These are phyloP conservation scores for Nanorana parkeri DNA, from an alignment of 2,113 vertebrate genomes.

Conservation along the genomic window DNA sequence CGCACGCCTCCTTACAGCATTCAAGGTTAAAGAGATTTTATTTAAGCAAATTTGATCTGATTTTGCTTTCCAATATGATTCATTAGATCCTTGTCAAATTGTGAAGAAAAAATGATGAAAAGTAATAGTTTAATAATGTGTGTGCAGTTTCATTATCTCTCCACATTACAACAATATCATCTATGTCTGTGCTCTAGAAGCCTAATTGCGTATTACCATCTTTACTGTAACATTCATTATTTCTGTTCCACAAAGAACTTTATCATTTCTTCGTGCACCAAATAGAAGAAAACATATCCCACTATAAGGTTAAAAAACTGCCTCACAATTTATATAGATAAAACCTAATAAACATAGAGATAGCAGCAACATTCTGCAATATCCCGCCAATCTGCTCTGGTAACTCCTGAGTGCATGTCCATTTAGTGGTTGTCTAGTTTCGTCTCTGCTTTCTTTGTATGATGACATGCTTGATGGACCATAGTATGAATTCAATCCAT, in stretches of 20 bases:
- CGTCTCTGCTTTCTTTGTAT: too few relatives aligned
- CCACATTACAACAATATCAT: slow-evolving; percentile 27
- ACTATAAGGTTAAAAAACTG: too few relatives aligned
- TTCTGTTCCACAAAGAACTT: slow-evolving; percentile 2
- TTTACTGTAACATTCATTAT: slow-evolving; percentile 32
- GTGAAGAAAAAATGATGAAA: slow-evolving; percentile 25
- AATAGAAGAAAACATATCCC: not conserved
- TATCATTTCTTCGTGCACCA: not conserved
- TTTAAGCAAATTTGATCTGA: slow-evolving; percentile 50
- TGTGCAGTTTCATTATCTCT: slow-evolving; percentile 6
- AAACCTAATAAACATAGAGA: too few relatives aligned
- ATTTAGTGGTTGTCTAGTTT: too few relatives aligned
- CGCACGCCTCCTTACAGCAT: not conserved
- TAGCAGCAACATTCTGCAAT: too few relatives aligned
- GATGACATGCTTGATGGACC: too few relatives aligned
- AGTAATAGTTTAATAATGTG: not conserved
- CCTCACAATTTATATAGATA: not conserved
- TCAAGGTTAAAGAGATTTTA: slow-evolving; percentile 45
- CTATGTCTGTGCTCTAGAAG: not conserved
- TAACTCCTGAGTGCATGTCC: too few relatives aligned
- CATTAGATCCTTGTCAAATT: not conserved
- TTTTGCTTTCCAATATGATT: slow-evolving; percentile 27
- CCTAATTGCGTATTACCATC: slow-evolving; percentile 26
- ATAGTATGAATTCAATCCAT: too few relatives aligned
- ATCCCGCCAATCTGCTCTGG: too few relatives aligned